phyloP scores from a whole-genome alignment of 2,888 invertebrate species.

The Theodoxus fluviatilis region DNA sequence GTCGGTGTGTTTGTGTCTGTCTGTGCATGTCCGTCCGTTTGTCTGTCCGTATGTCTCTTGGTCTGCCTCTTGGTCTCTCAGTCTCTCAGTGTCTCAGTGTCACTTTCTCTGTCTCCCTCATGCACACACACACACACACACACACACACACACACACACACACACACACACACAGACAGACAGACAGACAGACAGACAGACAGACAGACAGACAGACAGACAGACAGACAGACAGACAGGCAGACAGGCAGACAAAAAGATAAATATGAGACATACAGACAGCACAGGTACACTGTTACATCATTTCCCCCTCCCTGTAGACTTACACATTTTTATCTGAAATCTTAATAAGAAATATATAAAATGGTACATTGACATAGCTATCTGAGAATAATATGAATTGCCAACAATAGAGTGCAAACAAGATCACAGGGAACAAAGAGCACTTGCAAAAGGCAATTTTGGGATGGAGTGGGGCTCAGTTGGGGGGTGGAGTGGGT shows the following conservation, averaged over 20 bases:
- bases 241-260: neutral
- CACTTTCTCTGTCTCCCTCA: neutral
- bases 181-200: constrained; percentile 17
- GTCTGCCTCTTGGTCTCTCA: neutral
- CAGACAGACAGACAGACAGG: neutral
- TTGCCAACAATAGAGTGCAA: too few species aligned
- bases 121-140: too few species aligned
- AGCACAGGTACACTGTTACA: too few species aligned
- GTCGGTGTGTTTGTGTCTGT: constrained; percentile 1
- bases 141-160: neutral
- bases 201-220: constrained; percentile 17
- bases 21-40: neutral
- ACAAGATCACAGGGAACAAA: too few species aligned
- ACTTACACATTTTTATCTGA: too few species aligned
- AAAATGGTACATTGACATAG: too few species aligned
- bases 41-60: neutral
- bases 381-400: too few species aligned
- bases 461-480: too few species aligned
- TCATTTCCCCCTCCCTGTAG: too few species aligned
- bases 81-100: neutral
- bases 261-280: neutral
- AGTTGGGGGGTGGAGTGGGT: too few species aligned
- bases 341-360: too few species aligned
- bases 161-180: neutral
- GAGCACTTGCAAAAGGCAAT: too few species aligned